Evolutionary conservation across 2,113 vertebrate species (phyloP), one percentile per base, ranked within the genome.

Genomic region (Myxocyprinus asiaticus): DNA sequence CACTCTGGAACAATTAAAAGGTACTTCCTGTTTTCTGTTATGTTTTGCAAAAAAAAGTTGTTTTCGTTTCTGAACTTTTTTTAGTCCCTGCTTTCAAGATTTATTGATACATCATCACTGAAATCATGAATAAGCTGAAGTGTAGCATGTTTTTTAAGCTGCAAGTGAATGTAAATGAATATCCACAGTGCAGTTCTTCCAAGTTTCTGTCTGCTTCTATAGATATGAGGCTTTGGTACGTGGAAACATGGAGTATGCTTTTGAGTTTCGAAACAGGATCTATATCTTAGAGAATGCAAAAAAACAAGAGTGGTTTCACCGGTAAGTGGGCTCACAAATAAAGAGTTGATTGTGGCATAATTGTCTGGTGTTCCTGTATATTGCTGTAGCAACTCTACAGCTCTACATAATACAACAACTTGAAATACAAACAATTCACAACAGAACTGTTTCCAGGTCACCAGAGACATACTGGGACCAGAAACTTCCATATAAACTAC

Each of bases 161-260:
- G 55, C 55, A 56, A 56, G 55, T n/a, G 4, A 15, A 56, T 15
- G 51, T 53, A 4, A 10, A 53, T 53, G 10, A 12, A 47, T 53
- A 53, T 50, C 48, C 51, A 15, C 15, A 61, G 14, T 61, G 3
- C 1, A 3, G 1, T 17, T 56, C 12, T 42, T 14, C 51, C 4
- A 14, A 7, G 7, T 48, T 47, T 67, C 45, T 4, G 9, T 72
- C 4, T 63, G 22, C 4, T 33, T 48, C 74, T 68, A 80, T 81
- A 99, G 98, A 81, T 98, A 97, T 71, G 95, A 99, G 89, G 94
- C 95, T 50, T 86, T 99, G 73, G 88, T 96, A 80, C 94, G 85
- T 88, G 98, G 98, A 83, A 91, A 88, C 50, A 87, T 83, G 0
- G 88, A 96, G 45, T 92, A 92, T 85, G 93, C 95, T 79, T 91